Evolutionary conservation across 2,888 invertebrate species (phyloP), one percentile per base, ranked within the genome.

Genomic region (Calliopum simillimum): DNA sequence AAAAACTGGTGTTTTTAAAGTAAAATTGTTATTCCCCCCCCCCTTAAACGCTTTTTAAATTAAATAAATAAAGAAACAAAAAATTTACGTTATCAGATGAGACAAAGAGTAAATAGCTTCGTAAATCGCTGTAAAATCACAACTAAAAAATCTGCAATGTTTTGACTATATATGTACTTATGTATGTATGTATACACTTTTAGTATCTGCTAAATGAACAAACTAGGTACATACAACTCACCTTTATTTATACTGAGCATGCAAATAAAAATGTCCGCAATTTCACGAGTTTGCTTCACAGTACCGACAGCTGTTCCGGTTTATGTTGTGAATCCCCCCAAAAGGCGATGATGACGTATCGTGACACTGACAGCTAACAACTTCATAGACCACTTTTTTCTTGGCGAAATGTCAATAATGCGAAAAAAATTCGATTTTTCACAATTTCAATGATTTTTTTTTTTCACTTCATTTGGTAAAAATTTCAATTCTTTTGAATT

Each of bases 281-380:
- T n/a, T n/a, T 21, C 19, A 13, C 55, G n/a, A 23, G 25, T 59
- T 43, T 58, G 66, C 16, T 56, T 58, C 66, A 67, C 66, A n/a
- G 66, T 67, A 47, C 25, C 12, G 19, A 58, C 58, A 67, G 56
- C 58, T 67, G 56, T 58, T 58, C 11, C 14, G 8, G 8, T 47
- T 33, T 51, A n/a, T n/a, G 41, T n/a, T 25, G 25, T 56, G 66
- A 23, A 23, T 55, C 14, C 21, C 33, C 33, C 33, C 8, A 33
- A 6, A 33, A 33, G 33, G 8, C 33, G 21, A 19, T 5, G 41
- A 25, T 43, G 43, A 33, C 59, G 59, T 59, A 46, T 21, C 41
- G 53, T 33, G 41, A 25, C 41, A 64, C 51, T 64, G 47, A 49
- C 62, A 49, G 64, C 64, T 51, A 41, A 19, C 8, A 13, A n/a